Evolutionary conservation across 1,140 invertebrate genomes (phyloP).

Genomic region (Latrodectus geometricus): DNA sequence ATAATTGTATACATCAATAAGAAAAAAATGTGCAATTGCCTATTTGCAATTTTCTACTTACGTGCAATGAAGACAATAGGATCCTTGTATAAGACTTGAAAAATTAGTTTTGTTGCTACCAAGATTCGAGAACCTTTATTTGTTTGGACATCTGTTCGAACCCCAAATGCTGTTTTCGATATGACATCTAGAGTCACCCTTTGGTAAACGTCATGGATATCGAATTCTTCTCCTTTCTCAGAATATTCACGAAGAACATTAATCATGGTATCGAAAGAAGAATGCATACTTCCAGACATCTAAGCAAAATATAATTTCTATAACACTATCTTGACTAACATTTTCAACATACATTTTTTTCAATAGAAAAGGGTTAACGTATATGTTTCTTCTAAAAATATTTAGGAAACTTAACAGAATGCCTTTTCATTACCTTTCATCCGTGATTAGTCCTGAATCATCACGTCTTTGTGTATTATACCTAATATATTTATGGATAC

Average conservation of each 20-base stretch:
- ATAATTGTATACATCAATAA: background rate
- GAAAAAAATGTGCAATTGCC: background rate
- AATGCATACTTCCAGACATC: slow-evolving; percentile 68
- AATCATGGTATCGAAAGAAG: slow-evolving; percentile 66
- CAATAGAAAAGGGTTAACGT: no score
- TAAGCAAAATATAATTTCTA: slow-evolving; percentile 2
- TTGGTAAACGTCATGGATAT: slow-evolving; percentile 28
- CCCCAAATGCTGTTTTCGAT: slow-evolving; percentile 48
- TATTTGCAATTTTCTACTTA: slow-evolving; percentile 8
- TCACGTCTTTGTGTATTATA: no score
- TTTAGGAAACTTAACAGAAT: no score
- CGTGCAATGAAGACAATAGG: slow-evolving; percentile 18
- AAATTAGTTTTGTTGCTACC: background rate
- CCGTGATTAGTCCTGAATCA: no score
- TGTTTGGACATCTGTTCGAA: slow-evolving; percentile 65
- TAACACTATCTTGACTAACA: no score
- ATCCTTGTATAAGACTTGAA: background rate
- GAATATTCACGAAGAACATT: slow-evolving; percentile 62
- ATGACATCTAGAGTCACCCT: slow-evolving; percentile 63
- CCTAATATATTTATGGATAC: no score
- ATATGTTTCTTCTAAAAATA: no score
- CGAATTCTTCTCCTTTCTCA: slow-evolving; percentile 16
- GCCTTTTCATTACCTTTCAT: no score
- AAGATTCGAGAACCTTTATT: slow-evolving; percentile 19
- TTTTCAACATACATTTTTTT: no score